Conservation (phyloP, 2,113 vertebrate genomes). For the Eonycteris spelaea region DNA sequence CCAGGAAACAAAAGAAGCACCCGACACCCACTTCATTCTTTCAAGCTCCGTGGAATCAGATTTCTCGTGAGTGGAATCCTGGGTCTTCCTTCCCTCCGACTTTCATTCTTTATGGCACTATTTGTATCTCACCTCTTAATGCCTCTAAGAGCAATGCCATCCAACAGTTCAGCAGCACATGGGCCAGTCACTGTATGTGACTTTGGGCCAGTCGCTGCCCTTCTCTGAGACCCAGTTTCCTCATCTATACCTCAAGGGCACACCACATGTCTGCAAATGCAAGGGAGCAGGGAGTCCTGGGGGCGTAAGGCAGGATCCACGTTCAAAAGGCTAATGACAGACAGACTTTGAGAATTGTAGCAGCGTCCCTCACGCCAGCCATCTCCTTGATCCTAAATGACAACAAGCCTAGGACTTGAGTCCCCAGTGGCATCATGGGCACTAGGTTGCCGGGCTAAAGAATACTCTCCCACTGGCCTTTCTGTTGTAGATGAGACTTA, state of each 20-base stretch:
- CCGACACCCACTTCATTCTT: background rate
- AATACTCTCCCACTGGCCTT: too few relatives aligned
- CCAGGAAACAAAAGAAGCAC: background rate
- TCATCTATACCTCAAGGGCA: background rate
- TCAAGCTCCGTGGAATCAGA: background rate
- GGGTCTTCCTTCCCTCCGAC: background rate
- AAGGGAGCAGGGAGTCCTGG: background rate
- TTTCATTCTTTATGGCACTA: background rate
- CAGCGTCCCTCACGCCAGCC: background rate
- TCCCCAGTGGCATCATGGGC: background rate
- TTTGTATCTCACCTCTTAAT: background rate
- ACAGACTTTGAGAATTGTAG: background rate
- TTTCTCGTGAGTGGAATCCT: background rate
- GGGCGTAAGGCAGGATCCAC: background rate
- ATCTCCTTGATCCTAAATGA: background rate
- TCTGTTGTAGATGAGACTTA: background rate
- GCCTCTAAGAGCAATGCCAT: background rate
- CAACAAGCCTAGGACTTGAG: background rate
- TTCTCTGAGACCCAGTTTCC: background rate
- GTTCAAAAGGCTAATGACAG: background rate
- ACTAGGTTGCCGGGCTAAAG: background rate
- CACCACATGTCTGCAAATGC: background rate
- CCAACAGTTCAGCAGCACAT: background rate
- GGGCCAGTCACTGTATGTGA: background rate
- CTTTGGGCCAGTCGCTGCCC: background rate